A percentile compares a stretch with the other conserved stretches of the same genome.
Conservation (phyloP, 1,140 invertebrate species). For the Meloidogyne floridensis region DNA sequence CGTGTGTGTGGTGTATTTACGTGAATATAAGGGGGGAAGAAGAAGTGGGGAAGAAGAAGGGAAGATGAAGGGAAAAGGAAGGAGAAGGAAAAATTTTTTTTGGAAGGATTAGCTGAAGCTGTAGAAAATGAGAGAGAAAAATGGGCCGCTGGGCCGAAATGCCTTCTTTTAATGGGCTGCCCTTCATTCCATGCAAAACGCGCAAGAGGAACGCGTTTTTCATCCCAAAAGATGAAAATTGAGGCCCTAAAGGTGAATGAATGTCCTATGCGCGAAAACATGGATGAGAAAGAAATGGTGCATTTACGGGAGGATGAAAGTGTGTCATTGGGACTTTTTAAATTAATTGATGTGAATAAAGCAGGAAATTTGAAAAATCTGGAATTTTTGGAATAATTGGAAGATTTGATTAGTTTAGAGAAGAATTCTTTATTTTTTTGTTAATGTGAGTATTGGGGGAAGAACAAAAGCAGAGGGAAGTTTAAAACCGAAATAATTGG, state of each 20-base stretch:
- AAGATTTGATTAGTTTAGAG: too few relatives aligned
- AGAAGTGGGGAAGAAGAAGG: too few relatives aligned
- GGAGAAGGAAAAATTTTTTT: neutral
- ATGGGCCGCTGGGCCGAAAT: neutral
- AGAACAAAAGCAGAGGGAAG: too few relatives aligned
- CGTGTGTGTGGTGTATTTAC: neutral
- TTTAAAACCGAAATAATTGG: too few relatives aligned
- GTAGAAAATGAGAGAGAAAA: neutral
- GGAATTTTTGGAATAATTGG: neutral
- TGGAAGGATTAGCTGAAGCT: neutral
- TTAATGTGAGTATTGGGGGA: too few relatives aligned
- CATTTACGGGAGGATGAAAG: conserved; percentile 5
- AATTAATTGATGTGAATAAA: neutral
- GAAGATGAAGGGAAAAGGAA: neutral
- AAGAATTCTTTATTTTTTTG: too few relatives aligned
- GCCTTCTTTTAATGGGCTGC: neutral
- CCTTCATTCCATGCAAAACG: neutral
- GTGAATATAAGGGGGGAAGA: too few relatives aligned
- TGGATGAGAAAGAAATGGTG: neutral
- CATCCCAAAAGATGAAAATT: neutral
- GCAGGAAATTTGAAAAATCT: neutral
- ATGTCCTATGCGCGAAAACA: neutral
- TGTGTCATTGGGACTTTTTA: neutral
- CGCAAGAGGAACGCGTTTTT: conserved; percentile 8
- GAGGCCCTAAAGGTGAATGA: neutral